Conservation (phyloP, 1,140 invertebrate species). For the Sminthurides bifidus region DNA sequence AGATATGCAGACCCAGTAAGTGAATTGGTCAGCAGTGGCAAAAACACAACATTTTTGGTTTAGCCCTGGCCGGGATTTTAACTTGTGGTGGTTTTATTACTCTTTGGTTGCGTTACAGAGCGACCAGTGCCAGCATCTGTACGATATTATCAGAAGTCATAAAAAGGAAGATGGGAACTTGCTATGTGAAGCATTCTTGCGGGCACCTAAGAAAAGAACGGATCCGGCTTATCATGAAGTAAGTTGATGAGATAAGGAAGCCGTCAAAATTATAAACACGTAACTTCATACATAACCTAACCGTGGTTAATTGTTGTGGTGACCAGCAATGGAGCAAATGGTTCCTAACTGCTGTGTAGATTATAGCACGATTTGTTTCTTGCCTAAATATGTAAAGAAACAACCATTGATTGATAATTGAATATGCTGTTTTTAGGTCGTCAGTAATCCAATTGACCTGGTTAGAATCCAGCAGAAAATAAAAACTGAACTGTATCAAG, state of each 20-base stretch:
- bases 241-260: slow-evolving; percentile 1
- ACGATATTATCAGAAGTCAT: slow-evolving; percentile 77
- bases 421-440: slow-evolving; percentile 44
- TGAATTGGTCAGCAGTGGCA: neutral
- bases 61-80: neutral
- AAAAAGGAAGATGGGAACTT: slow-evolving; percentile 84
- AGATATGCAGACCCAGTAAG: slow-evolving; percentile 23
- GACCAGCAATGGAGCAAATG: neutral
- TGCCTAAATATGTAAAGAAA: neutral
- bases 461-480: slow-evolving; percentile 89
- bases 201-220: slow-evolving; percentile 80
- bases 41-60: neutral
- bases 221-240: slow-evolving; percentile 77
- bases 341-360: neutral
- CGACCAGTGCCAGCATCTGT: slow-evolving; percentile 81
- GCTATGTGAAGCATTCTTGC: slow-evolving; percentile 85
- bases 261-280: too few relatives aligned
- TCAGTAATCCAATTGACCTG: slow-evolving; percentile 84
- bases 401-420: slow-evolving; percentile 3
- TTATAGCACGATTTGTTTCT: neutral
- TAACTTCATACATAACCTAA: too few relatives aligned
- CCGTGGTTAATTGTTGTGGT: neutral
- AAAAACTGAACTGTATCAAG: slow-evolving; percentile 86
- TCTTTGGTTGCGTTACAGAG: slow-evolving; percentile 42
- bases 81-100: slow-evolving; percentile 1